A percentile compares a stretch with the other conserved stretches of the same genome.
phyloP scores from a whole-genome alignment of 2,113 vertebrate species.

The Athene noctua region DNA sequence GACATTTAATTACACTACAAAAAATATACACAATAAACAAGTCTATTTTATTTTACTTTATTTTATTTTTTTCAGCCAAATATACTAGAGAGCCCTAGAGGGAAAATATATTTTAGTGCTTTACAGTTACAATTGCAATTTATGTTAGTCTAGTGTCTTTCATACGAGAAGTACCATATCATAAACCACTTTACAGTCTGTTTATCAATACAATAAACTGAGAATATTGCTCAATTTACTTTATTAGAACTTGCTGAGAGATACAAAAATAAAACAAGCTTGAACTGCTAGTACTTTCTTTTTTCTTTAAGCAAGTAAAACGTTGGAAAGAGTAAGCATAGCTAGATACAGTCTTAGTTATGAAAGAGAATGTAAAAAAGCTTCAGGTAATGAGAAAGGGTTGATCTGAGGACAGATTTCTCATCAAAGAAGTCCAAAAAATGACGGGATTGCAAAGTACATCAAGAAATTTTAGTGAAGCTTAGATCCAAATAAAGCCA shows the following conservation, averaged over 20 bases:
- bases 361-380: neutral
- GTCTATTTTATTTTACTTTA: conserved; percentile 60
- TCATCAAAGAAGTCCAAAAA: neutral
- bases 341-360: neutral
- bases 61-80: conserved; percentile 49
- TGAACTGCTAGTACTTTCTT: neutral
- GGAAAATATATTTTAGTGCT: conserved; percentile 62
- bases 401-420: neutral
- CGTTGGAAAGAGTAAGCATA: neutral
- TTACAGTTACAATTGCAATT: conserved; percentile 64
- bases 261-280: conserved; percentile 59
- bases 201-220: conserved; percentile 67
- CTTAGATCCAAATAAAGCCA: neutral
- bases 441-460: neutral
- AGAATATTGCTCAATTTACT: conserved; percentile 65
- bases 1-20: conserved; percentile 66
- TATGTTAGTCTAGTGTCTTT: conserved; percentile 66
- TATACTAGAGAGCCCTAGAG: conserved; percentile 35
- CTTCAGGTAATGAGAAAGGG: conserved; percentile 4
- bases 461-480: neutral
- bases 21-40: conserved; percentile 63
- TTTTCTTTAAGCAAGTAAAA: neutral
- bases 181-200: conserved; percentile 60
- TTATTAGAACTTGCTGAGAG: conserved; percentile 64
- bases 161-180: conserved; percentile 17